Conservation (phyloP, 2,113 vertebrate species). For the Gorsachius goisagi region DNA sequence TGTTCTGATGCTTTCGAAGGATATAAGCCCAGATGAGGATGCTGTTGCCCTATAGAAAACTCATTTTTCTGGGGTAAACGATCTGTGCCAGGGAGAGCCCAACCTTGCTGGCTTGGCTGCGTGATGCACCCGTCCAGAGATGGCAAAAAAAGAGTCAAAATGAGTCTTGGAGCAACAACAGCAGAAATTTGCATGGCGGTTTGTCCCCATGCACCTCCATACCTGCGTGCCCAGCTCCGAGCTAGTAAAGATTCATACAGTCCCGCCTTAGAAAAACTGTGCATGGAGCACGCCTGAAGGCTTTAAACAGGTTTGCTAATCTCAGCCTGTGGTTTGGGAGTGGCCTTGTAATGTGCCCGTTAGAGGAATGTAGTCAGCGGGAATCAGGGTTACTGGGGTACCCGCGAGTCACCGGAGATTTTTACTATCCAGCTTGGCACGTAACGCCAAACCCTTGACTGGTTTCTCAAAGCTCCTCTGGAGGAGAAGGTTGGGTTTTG, state of each 20-base stretch:
- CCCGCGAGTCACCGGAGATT: fast-evolving
- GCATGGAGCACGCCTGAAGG: background rate
- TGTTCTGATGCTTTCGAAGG: background rate
- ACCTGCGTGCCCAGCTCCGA: fast-evolving
- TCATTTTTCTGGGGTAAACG: background rate
- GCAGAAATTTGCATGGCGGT: background rate
- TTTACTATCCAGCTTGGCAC: background rate
- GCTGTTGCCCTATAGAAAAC: background rate
- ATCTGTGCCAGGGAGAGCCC: background rate
- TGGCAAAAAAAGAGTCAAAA: background rate
- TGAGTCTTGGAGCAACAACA: background rate
- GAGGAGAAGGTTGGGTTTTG: background rate
- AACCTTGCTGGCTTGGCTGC: background rate
- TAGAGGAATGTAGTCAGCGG: background rate
- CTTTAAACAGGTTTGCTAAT: background rate
- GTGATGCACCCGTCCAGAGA: background rate
- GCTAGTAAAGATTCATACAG: fast-evolving
- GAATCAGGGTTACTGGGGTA: fast-evolving
- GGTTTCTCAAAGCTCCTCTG: background rate
- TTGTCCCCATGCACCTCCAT: background rate
- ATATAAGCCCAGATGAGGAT: background rate
- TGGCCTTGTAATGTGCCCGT: background rate
- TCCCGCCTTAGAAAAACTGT: background rate
- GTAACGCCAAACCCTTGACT: fast-evolving
- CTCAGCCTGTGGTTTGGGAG: background rate